Evolutionary conservation across 2,113 vertebrate species (phyloP).

Genomic region (Neolamprologus falcicula): DNA sequence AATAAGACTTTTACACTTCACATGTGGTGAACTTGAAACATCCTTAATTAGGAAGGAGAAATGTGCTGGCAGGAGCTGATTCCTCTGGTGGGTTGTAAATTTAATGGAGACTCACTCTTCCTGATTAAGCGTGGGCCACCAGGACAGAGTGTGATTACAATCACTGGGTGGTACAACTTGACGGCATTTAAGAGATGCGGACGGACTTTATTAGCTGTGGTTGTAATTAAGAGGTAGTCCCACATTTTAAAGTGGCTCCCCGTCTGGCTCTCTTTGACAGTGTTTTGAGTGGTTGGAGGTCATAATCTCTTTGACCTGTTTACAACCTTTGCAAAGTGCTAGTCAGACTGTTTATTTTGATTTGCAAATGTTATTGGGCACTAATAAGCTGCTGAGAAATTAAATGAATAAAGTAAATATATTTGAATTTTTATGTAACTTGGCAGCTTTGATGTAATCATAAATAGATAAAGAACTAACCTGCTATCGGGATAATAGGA

Average conservation of each 20-base stretch:
- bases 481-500: neutral
- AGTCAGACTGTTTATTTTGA: neutral
- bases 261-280: neutral
- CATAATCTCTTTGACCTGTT: neutral
- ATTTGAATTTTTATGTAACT: neutral
- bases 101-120: constrained; percentile 16
- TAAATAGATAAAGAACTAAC: neutral
- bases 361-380: neutral
- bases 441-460: neutral
- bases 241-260: neutral
- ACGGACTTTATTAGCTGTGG: constrained; percentile 18
- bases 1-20: neutral
- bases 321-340: neutral
- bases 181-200: constrained; percentile 10
- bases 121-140: neutral
- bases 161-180: constrained; percentile 4
- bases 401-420: neutral
- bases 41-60: neutral
- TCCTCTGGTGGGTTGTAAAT: constrained; percentile 21
- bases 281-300: neutral
- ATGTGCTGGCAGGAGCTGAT: neutral
- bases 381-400: neutral
- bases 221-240: constrained; percentile 28
- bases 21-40: neutral
- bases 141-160: constrained; percentile 18